Percentiles rank a stretch among this genome's conserved stretches.
These are phyloP conservation scores for Brachyalestes nurse DNA, from an alignment of 2,797 vertebrate genomes.

Conservation along the genomic window DNA sequence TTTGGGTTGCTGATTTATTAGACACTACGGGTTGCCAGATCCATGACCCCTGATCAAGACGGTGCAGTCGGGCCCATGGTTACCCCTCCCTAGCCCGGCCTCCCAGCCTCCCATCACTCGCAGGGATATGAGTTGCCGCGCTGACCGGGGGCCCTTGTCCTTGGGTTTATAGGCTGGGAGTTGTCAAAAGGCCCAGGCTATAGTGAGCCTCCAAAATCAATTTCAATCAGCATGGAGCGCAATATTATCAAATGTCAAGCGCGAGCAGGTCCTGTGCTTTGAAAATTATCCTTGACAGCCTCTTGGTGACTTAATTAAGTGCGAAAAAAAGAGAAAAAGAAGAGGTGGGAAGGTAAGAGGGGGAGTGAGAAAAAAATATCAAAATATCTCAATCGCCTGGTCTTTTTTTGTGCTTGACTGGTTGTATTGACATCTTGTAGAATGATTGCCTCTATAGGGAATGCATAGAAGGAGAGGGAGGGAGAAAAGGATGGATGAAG, in stretches of 20 bases:
- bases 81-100: constrained; percentile 59
- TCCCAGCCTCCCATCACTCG: constrained; percentile 80
- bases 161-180: constrained; percentile 90
- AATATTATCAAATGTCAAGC: constrained; percentile 99
- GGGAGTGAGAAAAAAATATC: constrained; percentile 68
- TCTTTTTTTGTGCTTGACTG: constrained; percentile 89
- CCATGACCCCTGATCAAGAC: constrained; percentile 78
- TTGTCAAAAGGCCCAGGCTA: constrained; percentile 83
- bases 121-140: constrained; percentile 81
- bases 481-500: constrained; percentile 44
- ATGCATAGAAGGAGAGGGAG: constrained; percentile 39
- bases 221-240: constrained; percentile 98
- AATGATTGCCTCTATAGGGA: constrained; percentile 89
- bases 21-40: constrained; percentile 73
- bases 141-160: constrained; percentile 80
- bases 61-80: constrained; percentile 62
- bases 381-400: constrained; percentile 88
- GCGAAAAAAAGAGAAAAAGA: constrained; percentile 81
- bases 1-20: constrained; percentile 75
- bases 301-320: constrained; percentile 99
- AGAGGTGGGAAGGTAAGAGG: constrained; percentile 47
- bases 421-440: constrained; percentile 89
- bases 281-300: constrained; percentile 99
- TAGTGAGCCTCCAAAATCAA: constrained; percentile 87
- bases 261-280: constrained; percentile 81